phyloP scores from a whole-genome alignment of 2,888 invertebrate species.

The Junonia oenone region DNA sequence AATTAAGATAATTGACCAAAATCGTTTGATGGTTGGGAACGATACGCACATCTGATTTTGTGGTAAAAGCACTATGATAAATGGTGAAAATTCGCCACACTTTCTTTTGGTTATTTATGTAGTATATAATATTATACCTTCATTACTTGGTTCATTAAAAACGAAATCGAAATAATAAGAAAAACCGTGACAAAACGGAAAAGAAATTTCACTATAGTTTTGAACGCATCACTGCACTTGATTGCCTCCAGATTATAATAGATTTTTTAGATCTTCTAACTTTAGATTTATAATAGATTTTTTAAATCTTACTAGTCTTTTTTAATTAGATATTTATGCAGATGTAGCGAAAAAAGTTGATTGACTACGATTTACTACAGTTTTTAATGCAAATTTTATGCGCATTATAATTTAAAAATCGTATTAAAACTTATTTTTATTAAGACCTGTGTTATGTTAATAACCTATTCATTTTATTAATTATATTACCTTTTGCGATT shows the following conservation, averaged over 20 bases:
- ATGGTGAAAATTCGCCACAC: slow-evolving; percentile 1
- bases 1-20: neutral
- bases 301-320: too few species aligned
- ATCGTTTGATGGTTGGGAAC: neutral
- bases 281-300: too few species aligned
- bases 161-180: slow-evolving; percentile 15
- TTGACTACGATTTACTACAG: neutral
- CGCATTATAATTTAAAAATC: too few species aligned
- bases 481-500: too few species aligned
- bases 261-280: neutral
- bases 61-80: too few species aligned
- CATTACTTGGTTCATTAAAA: slow-evolving; percentile 24
- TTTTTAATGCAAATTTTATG: too few species aligned
- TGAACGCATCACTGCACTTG: slow-evolving; percentile 54
- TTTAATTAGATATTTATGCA: neutral
- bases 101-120: slow-evolving; percentile 11
- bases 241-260: slow-evolving; percentile 35
- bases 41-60: too few species aligned
- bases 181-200: slow-evolving; percentile 20
- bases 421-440: too few species aligned
- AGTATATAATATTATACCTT: neutral
- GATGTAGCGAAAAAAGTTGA: neutral
- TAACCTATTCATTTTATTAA: too few species aligned
- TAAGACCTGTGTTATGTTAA: too few species aligned
- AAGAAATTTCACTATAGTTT: slow-evolving; percentile 43